Evolutionary conservation across 2,113 vertebrate genomes (phyloP), one percentile per base, ranked within the genome.

Genomic region (Plotosus lineatus): DNA sequence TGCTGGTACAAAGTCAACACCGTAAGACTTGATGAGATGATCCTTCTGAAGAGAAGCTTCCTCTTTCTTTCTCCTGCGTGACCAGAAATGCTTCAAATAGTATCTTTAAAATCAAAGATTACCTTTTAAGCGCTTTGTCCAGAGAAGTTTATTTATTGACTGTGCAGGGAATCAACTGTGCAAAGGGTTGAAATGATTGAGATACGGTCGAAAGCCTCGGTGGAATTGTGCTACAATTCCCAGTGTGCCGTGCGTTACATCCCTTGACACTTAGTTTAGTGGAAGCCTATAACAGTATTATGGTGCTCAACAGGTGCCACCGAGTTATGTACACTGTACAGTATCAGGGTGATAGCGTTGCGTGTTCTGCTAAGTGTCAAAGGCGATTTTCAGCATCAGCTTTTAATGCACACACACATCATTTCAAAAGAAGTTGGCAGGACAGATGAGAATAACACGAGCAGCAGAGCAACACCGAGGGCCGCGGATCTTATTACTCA

Each of bases 241-340:
- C 83, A 72, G 42, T 60, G 66, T 65, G 69, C 53, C 9, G 55
- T 56, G 74, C 71, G 60, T 65, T 75, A 56, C 63, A 73, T 78
- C 58, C 56, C 51, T 61, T 81, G 66, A 77, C 73, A 80, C 61
- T 82, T 23, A 73, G 55, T 82, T 60, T 75, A 81, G 65, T 46
- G 58, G 74, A 66, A 75, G 51, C 63, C 50, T 50, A 81, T 81
- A 77, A 76, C 82, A n/a, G 48, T 78, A 76, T 51, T 79, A 60
- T 26, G 51, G 53, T 79, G 69, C 73, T 78, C 42, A 79, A 83
- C 69, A 78, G 82, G 79, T 84, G 80, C 42, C 74, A 76, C 69
- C 38, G 40, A 75, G 61, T 72, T 75, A 75, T 71, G 42, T 15
- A 42, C 28, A 56, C 75, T 60, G 26, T 66, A 55, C 44, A 46